Conservation (phyloP, 2,113 vertebrate species). For the Plecotus auritus region DNA sequence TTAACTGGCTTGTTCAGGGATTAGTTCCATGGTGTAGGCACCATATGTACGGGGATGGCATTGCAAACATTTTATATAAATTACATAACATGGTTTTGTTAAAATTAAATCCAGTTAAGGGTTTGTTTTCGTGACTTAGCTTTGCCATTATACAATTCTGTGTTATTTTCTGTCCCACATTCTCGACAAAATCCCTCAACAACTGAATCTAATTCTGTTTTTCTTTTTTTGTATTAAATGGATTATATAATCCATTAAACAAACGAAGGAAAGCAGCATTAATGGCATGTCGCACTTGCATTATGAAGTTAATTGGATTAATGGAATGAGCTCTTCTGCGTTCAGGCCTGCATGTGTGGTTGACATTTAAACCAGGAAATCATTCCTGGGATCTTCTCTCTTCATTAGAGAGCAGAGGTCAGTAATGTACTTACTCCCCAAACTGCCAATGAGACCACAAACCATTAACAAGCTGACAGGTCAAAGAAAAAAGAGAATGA, state of each 20-base stretch:
- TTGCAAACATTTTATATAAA: neutral
- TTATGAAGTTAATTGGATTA: slow-evolving; percentile 59
- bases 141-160: neutral
- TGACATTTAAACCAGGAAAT: slow-evolving; percentile 27
- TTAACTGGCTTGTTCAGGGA: neutral
- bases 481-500: neutral
- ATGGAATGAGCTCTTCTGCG: slow-evolving; percentile 51
- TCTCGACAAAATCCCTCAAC: slow-evolving; percentile 22
- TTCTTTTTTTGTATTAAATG: slow-evolving; percentile 29
- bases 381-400: neutral
- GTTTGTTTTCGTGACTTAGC: neutral
- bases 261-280: slow-evolving; percentile 46
- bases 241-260: slow-evolving; percentile 58
- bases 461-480: neutral
- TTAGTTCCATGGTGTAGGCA: no score
- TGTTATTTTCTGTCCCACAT: neutral
- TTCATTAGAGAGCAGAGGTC: neutral
- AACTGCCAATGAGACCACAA: neutral
- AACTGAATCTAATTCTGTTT: slow-evolving; percentile 40
- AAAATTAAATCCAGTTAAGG: neutral
- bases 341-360: slow-evolving; percentile 30
- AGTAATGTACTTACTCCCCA: neutral
- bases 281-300: slow-evolving; percentile 34
- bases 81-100: neutral
- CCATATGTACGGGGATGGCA: neutral